Conservation (phyloP, 2,888 invertebrate genomes). For the Amitus sp. region DNA sequence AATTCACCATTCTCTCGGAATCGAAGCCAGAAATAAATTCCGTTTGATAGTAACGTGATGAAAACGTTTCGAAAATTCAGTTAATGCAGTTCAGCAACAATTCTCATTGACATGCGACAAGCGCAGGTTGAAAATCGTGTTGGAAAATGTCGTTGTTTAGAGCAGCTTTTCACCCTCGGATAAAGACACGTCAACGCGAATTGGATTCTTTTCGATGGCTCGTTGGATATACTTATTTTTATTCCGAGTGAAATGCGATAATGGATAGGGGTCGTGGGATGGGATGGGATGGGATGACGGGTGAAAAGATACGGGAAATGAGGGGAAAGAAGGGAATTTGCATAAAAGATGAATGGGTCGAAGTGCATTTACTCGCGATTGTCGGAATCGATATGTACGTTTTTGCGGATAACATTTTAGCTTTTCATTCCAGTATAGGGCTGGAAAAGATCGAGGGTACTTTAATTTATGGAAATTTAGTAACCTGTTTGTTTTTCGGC, state of each 20-base stretch:
- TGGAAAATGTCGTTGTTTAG: slow-evolving; percentile 36
- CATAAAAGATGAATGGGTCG: slow-evolving; percentile 12
- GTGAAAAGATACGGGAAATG: slow-evolving; percentile 3
- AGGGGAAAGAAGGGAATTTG: slow-evolving; percentile 5
- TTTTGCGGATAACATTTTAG: slow-evolving; percentile 5
- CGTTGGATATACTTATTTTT: slow-evolving; percentile 4
- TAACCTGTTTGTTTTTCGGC: slow-evolving; percentile 83
- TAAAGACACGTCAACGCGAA: too few species aligned
- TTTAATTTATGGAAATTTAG: slow-evolving; percentile 31
- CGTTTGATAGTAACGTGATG: too few species aligned
- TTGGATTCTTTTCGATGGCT: background rate
- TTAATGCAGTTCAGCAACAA: too few species aligned
- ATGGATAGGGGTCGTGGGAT: slow-evolving; percentile 16
- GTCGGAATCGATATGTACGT: slow-evolving; percentile 6
- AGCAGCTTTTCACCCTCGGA: slow-evolving; percentile 8
- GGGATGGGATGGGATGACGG: slow-evolving; percentile 15
- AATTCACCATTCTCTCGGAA: too few species aligned
- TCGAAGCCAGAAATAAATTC: too few species aligned
- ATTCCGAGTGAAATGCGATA: slow-evolving; percentile 8
- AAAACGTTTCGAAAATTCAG: too few species aligned
- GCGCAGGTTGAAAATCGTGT: slow-evolving; percentile 46
- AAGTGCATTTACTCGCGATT: slow-evolving; percentile 11
- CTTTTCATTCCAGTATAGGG: background rate
- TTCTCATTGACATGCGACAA: slow-evolving; percentile 49
- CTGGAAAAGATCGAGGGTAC: too few species aligned